A percentile compares a stretch with the other conserved stretches of the same genome.
phyloP scores from a whole-genome alignment of 2,797 vertebrate species.

The Dipus sagitta region DNA sequence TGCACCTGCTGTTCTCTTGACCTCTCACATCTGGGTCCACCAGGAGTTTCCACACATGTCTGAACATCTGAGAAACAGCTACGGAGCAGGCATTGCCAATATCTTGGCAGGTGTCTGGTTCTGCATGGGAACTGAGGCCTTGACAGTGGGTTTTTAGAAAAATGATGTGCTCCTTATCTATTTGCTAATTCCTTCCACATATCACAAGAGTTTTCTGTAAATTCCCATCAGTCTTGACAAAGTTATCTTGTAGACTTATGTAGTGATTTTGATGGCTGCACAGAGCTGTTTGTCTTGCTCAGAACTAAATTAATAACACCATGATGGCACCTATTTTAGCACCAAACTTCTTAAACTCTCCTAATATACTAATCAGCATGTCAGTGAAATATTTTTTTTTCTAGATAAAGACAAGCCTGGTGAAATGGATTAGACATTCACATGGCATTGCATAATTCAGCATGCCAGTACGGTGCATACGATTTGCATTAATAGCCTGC shows the following conservation, averaged over 20 bases:
- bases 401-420: constrained; percentile 87
- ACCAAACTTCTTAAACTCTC: constrained; percentile 87
- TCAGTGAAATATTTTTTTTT: constrained; percentile 85
- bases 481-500: constrained; percentile 90
- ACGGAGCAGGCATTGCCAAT: neutral
- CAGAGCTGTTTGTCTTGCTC: constrained; percentile 86
- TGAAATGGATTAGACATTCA: constrained; percentile 89
- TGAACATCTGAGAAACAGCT: constrained; percentile 57
- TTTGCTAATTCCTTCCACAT: constrained; percentile 80
- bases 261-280: constrained; percentile 84
- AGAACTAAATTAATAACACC: constrained; percentile 87
- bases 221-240: constrained; percentile 84
- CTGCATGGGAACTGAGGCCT: constrained; percentile 60
- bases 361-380: constrained; percentile 89
- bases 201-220: constrained; percentile 82
- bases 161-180: constrained; percentile 77
- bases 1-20: constrained; percentile 32
- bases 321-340: constrained; percentile 77
- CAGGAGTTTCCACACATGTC: constrained; percentile 64
- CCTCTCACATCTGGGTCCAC: constrained; percentile 49
- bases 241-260: constrained; percentile 83
- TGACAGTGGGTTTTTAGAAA: constrained; percentile 78
- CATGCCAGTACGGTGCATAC: constrained; percentile 86
- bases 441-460: constrained; percentile 90
- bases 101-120: constrained; percentile 69